Evolutionary conservation across 2,113 vertebrate genomes (phyloP).

Genomic region (Butorides virescens): DNA sequence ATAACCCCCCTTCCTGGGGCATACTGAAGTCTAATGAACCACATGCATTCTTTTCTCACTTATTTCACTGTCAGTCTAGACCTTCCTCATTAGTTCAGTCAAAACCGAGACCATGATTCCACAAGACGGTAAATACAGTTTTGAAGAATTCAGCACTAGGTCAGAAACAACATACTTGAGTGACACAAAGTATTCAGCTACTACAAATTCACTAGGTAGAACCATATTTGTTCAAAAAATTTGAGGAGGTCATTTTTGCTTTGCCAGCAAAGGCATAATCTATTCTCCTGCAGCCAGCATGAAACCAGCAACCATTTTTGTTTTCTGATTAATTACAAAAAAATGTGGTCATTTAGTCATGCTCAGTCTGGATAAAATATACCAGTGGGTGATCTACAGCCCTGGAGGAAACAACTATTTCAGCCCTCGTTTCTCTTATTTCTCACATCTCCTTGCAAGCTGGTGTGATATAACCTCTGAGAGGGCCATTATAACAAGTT

Average conservation of each 20-base stretch:
- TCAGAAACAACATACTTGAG: not conserved
- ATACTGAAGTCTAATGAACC: not conserved
- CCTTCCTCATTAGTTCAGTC: not conserved
- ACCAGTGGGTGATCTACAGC: not conserved
- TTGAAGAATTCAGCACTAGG: not conserved
- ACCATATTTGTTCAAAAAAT: not conserved
- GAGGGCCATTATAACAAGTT: not conserved
- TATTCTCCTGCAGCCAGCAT: not conserved
- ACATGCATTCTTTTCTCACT: not conserved
- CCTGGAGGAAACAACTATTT: not conserved
- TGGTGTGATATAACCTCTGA: not conserved
- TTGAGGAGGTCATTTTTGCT: not conserved
- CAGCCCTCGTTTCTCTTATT: not conserved
- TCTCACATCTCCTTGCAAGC: not conserved
- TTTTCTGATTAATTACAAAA: not conserved
- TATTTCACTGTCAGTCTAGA: not conserved
- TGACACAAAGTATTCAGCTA: not conserved
- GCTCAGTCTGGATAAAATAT: not conserved
- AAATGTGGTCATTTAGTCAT: not conserved
- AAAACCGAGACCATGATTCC: not conserved
- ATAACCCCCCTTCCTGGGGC: not conserved
- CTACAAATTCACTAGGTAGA: not conserved
- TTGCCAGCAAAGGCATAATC: not conserved
- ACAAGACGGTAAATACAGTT: not conserved
- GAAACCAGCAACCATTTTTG: not conserved